Evolutionary conservation across 2,113 vertebrate species (phyloP).

Genomic region (Cavia porcellus): DNA sequence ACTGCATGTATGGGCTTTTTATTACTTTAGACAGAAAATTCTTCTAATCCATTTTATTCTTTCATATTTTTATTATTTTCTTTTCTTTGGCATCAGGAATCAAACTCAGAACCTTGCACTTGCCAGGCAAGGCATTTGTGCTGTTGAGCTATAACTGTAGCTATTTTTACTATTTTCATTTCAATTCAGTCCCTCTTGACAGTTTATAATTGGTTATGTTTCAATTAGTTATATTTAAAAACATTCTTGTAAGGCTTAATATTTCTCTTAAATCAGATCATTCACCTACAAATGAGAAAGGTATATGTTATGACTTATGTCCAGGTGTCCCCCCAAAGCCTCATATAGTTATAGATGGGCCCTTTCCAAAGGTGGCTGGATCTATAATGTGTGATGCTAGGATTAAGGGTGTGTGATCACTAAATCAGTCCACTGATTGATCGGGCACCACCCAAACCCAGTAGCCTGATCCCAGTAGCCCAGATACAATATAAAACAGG

Average conservation of each 20-base stretch:
- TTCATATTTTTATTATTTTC: background rate
- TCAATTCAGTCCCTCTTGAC: background rate
- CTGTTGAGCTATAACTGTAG: too few relatives aligned
- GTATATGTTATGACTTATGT: background rate
- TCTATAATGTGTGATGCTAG: background rate
- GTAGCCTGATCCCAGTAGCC: background rate
- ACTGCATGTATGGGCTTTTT: background rate
- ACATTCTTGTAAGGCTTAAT: background rate
- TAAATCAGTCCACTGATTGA: background rate
- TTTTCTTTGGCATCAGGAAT: too few relatives aligned
- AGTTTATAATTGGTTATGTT: background rate
- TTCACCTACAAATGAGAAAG: background rate
- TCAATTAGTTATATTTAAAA: background rate
- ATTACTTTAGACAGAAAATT: background rate
- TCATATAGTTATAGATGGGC: background rate
- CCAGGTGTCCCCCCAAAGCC: background rate
- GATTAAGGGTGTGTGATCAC: background rate
- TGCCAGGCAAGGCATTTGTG: too few relatives aligned
- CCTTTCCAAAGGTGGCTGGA: background rate
- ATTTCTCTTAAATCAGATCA: background rate
- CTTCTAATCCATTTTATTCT: background rate
- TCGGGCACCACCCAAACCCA: background rate
- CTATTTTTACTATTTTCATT: background rate
- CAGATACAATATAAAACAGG: background rate
- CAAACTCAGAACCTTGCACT: too few relatives aligned